Evolutionary conservation across 2,888 invertebrate genomes (phyloP).

Genomic region (Pandemis cinnamomeana): DNA sequence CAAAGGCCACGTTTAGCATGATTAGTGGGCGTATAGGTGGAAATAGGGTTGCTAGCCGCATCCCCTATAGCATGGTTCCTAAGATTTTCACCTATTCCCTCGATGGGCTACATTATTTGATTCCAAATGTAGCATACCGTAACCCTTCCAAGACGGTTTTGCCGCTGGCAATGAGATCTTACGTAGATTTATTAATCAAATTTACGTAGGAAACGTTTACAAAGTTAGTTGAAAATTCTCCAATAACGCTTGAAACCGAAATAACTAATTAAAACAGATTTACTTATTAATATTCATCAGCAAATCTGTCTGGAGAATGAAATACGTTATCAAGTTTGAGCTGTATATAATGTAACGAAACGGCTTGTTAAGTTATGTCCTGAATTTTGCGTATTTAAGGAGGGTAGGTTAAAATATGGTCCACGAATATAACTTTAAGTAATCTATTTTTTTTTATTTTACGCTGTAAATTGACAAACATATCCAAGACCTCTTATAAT

Average conservation of each 20-base stretch:
- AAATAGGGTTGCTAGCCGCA: too few relatives aligned
- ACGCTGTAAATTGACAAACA: too few relatives aligned
- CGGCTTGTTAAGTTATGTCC: background rate
- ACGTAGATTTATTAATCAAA: slow-evolving; percentile 5
- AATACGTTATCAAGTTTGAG: background rate
- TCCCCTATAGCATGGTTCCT: too few relatives aligned
- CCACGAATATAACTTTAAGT: too few relatives aligned
- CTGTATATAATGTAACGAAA: slow-evolving; percentile 3
- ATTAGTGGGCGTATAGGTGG: too few relatives aligned
- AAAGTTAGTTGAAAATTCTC: background rate
- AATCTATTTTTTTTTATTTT: too few relatives aligned
- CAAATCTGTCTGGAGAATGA: slow-evolving; percentile 5
- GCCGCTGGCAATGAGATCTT: slow-evolving; percentile 1
- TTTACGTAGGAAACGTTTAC: slow-evolving; percentile 9
- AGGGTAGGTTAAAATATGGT: background rate
- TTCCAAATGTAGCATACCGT: too few relatives aligned
- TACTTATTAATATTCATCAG: slow-evolving; percentile 32
- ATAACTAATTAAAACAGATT: slow-evolving; percentile 25
- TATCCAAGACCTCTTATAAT: too few relatives aligned
- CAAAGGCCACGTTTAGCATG: too few relatives aligned
- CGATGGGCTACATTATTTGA: too few relatives aligned
- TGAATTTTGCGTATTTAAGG: background rate
- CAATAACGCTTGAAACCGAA: slow-evolving; percentile 7
- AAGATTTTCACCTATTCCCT: too few relatives aligned
- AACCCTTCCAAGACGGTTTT: background rate